phyloP scores from a whole-genome alignment of 2,888 invertebrate genomes.

The Trachelus troglodyta region DNA sequence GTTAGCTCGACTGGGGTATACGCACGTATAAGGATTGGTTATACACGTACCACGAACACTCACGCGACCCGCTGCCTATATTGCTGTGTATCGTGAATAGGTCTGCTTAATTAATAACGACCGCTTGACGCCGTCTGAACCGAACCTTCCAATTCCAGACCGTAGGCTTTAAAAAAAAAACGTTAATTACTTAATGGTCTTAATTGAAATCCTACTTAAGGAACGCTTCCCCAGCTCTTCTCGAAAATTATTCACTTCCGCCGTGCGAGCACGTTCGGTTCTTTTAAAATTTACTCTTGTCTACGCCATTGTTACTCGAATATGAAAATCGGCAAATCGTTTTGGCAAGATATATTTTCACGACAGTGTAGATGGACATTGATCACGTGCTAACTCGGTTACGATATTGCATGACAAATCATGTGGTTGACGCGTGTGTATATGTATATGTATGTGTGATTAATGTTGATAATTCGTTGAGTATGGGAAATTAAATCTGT shows the following conservation, averaged over 20 bases:
- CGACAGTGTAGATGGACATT: too few species aligned
- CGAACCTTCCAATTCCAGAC: not conserved
- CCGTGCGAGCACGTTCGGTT: not conserved
- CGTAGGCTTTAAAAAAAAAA: conserved; percentile 34
- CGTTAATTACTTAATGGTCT: conserved; percentile 51
- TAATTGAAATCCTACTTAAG: conserved; percentile 49
- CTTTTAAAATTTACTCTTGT: not conserved
- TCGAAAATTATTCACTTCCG: conserved; percentile 51
- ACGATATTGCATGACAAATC: too few species aligned
- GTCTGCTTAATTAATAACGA: not conserved
- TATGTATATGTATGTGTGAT: too few species aligned
- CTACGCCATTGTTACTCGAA: conserved; percentile 1
- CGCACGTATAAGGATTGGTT: not conserved
- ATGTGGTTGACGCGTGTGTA: too few species aligned
- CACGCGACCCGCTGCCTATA: not conserved
- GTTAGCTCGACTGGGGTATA: not conserved
- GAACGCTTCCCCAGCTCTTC: conserved; percentile 30
- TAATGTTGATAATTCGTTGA: too few species aligned
- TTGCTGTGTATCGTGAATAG: not conserved
- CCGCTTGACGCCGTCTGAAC: not conserved
- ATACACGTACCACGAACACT: not conserved
- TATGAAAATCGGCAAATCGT: too few species aligned
- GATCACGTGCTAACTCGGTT: too few species aligned
- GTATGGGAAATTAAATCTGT: not conserved
- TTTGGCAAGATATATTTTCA: too few species aligned